These are phyloP conservation scores for Ceratina australensis DNA, from an alignment of 1,140 invertebrate genomes.

Conservation along the genomic window DNA sequence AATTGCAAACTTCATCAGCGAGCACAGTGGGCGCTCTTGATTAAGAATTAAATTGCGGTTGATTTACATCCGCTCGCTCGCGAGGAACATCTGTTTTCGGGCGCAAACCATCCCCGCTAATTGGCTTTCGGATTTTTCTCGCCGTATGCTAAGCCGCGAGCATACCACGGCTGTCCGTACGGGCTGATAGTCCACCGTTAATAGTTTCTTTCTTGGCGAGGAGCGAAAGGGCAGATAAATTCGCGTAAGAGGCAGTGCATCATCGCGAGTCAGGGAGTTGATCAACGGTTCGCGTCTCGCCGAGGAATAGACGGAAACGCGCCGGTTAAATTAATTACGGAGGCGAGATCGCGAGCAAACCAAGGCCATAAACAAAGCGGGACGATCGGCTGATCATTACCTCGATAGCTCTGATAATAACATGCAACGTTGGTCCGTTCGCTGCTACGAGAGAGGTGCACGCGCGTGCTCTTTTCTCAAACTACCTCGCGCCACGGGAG, in stretches of 20 bases:
- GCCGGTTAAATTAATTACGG: slow-evolving; percentile 73
- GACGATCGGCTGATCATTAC: slow-evolving; percentile 71
- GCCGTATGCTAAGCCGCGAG: not conserved
- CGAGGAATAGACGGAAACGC: slow-evolving; percentile 57
- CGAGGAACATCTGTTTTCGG: slow-evolving; percentile 44
- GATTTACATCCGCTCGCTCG: slow-evolving; percentile 45
- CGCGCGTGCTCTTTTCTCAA: slow-evolving; percentile 34
- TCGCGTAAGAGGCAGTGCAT: slow-evolving; percentile 47
- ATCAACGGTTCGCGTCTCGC: slow-evolving; percentile 59
- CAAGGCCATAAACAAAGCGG: slow-evolving; percentile 71
- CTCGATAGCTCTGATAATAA: slow-evolving; percentile 69
- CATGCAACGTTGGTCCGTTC: slow-evolving; percentile 56
- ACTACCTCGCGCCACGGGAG: not conserved
- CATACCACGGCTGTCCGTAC: slow-evolving; percentile 35
- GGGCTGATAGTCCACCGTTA: slow-evolving; percentile 43
- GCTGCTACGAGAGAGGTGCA: slow-evolving; percentile 61
- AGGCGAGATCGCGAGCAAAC: slow-evolving; percentile 63
- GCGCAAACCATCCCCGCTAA: slow-evolving; percentile 24
- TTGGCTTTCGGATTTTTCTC: slow-evolving; percentile 39
- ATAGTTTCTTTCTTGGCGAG: slow-evolving; percentile 48
- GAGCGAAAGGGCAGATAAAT: slow-evolving; percentile 45
- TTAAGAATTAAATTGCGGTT: slow-evolving; percentile 48
- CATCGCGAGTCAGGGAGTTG: slow-evolving; percentile 51
- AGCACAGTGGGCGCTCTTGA: slow-evolving; percentile 35
- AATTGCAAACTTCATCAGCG: slow-evolving; percentile 50